These are phyloP conservation scores for Drosophila melanosoma DNA, from an alignment of 2,888 invertebrate species.

Conservation along the genomic window DNA sequence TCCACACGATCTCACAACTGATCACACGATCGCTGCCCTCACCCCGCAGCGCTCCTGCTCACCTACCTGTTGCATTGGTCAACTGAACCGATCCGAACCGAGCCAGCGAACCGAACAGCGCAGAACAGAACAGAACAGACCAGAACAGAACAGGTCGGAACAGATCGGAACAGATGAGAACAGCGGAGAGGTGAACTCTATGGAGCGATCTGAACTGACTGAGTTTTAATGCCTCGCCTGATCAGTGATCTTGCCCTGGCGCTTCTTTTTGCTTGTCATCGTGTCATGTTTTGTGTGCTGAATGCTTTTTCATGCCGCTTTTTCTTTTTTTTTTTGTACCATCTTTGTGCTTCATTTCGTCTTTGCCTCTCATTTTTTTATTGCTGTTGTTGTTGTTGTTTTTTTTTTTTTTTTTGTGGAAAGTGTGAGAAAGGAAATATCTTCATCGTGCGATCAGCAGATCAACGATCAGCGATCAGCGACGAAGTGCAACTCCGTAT, in stretches of 20 bases:
- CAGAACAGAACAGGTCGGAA: constrained; percentile 8
- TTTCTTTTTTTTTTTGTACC: constrained; percentile 35
- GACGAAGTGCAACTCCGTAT: constrained; percentile 70
- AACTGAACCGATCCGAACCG: constrained; percentile 28
- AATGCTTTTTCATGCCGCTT: constrained; percentile 78
- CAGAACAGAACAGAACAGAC: constrained; percentile 8
- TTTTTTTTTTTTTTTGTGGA: constrained; percentile 61
- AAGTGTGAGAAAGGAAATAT: constrained; percentile 80
- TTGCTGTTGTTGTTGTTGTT: background rate
- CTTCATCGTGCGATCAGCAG: constrained; percentile 74
- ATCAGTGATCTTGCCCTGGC: constrained; percentile 62
- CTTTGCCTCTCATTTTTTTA: constrained; percentile 16
- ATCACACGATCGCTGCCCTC: constrained; percentile 59
- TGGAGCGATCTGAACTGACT: constrained; percentile 48
- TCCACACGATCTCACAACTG: constrained; percentile 82
- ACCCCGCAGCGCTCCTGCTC: constrained; percentile 14
- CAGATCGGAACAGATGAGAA: constrained; percentile 16
- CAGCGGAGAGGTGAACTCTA: constrained; percentile 27
- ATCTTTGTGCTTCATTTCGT: constrained; percentile 41
- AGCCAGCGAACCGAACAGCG: constrained; percentile 14
- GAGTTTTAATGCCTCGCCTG: constrained; percentile 70
- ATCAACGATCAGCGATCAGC: constrained; percentile 60
- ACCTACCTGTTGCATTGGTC: constrained; percentile 49
- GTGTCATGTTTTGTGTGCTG: constrained; percentile 82
- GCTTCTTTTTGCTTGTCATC: constrained; percentile 83